phyloP scores from a whole-genome alignment of 2,888 invertebrate species.

The Drosophila testacea region DNA sequence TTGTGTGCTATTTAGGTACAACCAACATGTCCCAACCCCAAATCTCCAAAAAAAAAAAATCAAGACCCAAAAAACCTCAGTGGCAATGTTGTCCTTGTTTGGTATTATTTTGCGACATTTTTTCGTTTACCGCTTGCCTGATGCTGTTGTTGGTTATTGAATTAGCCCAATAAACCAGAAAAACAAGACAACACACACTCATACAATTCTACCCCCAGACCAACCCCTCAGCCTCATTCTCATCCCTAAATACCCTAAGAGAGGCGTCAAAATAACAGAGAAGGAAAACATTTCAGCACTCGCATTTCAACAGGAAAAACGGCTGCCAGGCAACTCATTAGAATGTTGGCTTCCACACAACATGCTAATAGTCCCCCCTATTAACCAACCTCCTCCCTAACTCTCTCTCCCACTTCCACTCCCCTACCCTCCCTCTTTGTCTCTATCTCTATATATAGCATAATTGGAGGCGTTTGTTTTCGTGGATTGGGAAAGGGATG shows the following conservation, averaged over 20 bases:
- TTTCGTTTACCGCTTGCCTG: conserved; percentile 51
- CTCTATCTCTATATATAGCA: conserved; percentile 19
- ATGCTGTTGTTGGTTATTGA: conserved; percentile 84
- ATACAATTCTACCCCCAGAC: conserved; percentile 18
- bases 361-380: conserved; percentile 60
- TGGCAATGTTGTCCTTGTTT: conserved; percentile 40
- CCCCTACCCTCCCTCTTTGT: neutral
- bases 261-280: conserved; percentile 73
- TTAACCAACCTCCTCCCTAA: conserved; percentile 9
- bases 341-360: conserved; percentile 58
- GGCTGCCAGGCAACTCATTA: conserved; percentile 80
- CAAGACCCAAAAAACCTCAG: conserved; percentile 38
- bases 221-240: neutral
- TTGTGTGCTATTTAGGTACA: conserved; percentile 45
- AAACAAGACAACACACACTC: conserved; percentile 80
- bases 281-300: conserved; percentile 62
- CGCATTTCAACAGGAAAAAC: conserved; percentile 63
- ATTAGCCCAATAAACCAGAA: conserved; percentile 86
- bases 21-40: conserved; percentile 9
- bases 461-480: conserved; percentile 65
- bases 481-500: conserved; percentile 10
- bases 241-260: neutral
- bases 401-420: neutral
- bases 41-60: conserved; percentile 10
- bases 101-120: conserved; percentile 5